Conservation (phyloP, 37 sponge, comb jelly and placozoan genomes). For the Ephydatia muelleri region DNA sequence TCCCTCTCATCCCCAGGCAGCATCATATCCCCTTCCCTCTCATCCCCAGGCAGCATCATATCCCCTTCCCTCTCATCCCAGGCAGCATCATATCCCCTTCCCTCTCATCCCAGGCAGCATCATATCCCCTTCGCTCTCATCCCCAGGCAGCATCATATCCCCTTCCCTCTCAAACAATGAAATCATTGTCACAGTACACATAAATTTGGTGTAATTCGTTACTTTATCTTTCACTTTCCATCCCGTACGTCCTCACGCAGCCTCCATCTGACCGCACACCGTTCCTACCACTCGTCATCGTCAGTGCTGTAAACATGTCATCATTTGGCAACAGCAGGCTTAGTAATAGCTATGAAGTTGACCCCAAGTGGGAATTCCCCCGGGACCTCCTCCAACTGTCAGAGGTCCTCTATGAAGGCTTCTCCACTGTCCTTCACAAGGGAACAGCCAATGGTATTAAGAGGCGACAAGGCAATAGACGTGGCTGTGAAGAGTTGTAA, state of each 20-base stretch:
- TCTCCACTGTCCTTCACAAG: slow-evolving; percentile 46
- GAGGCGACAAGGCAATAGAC: slow-evolving; percentile 25
- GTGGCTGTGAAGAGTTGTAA: slow-evolving; percentile 53
- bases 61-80: too few species aligned
- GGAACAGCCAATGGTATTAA: slow-evolving; percentile 43
- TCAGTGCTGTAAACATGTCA: background rate
- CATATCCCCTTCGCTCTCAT: too few species aligned
- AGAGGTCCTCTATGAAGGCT: slow-evolving; percentile 52
- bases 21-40: too few species aligned
- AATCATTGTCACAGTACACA: too few species aligned
- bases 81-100: too few species aligned
- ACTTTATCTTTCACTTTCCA: too few species aligned
- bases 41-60: too few species aligned
- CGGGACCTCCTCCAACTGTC: slow-evolving; percentile 39
- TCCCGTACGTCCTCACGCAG: background rate
- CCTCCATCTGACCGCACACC: background rate
- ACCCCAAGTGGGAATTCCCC: slow-evolving; percentile 57
- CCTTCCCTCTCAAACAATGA: too few species aligned
- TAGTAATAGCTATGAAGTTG: slow-evolving; percentile 7
- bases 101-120: too few species aligned
- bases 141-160: too few species aligned
- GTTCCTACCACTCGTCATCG: background rate
- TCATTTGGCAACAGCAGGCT: background rate
- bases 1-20: too few species aligned
- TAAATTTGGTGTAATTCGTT: too few species aligned